Percentiles rank a stretch among this genome's conserved stretches.
These are phyloP conservation scores for Psephotus haematonotus DNA, from an alignment of 2,113 vertebrate species.

Conservation along the genomic window DNA sequence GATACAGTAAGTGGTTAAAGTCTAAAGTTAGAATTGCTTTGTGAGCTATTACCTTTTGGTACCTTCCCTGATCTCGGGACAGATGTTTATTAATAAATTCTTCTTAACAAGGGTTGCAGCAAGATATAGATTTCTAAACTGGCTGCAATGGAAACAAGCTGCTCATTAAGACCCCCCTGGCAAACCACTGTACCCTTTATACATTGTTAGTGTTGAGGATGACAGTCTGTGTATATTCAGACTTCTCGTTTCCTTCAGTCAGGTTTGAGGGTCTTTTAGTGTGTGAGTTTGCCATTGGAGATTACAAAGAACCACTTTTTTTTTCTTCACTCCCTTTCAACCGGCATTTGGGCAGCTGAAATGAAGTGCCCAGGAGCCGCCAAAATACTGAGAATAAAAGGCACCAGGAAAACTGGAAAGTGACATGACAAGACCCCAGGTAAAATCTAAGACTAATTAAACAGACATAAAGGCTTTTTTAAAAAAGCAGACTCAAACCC, in stretches of 20 bases:
- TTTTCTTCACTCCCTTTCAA: not conserved
- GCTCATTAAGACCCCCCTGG: not conserved
- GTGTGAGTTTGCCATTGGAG: not conserved
- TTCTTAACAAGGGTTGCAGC: not conserved
- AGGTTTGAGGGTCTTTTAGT: not conserved
- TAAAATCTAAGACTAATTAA: not conserved
- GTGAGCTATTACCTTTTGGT: not conserved
- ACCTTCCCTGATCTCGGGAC: not conserved
- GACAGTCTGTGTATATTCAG: not conserved
- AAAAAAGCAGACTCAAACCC: not conserved
- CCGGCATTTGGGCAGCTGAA: not conserved
- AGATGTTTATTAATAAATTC: not conserved
- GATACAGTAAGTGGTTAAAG: not conserved
- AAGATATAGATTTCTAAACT: not conserved
- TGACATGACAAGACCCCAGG: not conserved
- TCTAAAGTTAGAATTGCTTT: not conserved
- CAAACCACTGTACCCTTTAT: not conserved
- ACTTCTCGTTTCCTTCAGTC: not conserved
- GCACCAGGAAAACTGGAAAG: not conserved
- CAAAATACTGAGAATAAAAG: not conserved
- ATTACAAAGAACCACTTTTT: not conserved
- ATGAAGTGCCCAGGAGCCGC: not conserved
- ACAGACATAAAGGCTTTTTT: not conserved
- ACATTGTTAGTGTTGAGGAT: not conserved
- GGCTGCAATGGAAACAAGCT: constrained; percentile 3